Base-by-base conservation (phyloP, 2,113 vertebrate genomes). In the Bagarius yarrelli region DNA sequence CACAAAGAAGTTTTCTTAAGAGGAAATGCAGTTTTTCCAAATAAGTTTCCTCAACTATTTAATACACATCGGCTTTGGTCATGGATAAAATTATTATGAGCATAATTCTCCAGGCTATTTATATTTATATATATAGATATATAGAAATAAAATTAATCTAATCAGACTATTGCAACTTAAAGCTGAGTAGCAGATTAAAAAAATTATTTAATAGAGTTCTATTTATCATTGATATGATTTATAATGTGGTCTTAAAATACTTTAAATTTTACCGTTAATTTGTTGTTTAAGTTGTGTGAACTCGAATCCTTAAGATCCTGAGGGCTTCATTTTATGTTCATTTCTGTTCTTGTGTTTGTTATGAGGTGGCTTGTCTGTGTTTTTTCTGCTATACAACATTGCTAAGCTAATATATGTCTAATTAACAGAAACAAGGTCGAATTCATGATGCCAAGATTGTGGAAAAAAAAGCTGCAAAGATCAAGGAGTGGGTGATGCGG, bases 381-480 rank as follows among this genome's bases (percentile, higher is more conserved):
- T 67, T 44, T n/a, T 18, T 69, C 4, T 69, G 12, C 59, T 44
- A 6, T 67, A 27, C 27, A 5, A 19, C 3, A 0, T 70, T 25
- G 52, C n/a, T 71, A 71, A 53, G 19, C 52, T 53, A 30, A 32
- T 52, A 19, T 70, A 8, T 6, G 0, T 50, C 47, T 50, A 12
- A 23, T 34, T 23, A n/a, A 63, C 92, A 99, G 97, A 98, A 96
- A 91, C 95, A 96, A 91, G 90, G 92, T 87, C 92, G 97, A 90
- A 91, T 94, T 52, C 95, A 97, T 92, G 97, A 99, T 86, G 94
- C 96, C 89, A 99, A 97, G 91, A 93, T 95, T 25, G 96, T 99
- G 89, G 98, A 99, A 90, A 97, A 98, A 85, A 99, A 99, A 93
- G 98, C 98, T 77, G 96, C 95, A 52, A 99, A 97, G 88, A 99